phyloP scores from a whole-genome alignment of 2,888 invertebrate species.

The Pemphredon lugubris region DNA sequence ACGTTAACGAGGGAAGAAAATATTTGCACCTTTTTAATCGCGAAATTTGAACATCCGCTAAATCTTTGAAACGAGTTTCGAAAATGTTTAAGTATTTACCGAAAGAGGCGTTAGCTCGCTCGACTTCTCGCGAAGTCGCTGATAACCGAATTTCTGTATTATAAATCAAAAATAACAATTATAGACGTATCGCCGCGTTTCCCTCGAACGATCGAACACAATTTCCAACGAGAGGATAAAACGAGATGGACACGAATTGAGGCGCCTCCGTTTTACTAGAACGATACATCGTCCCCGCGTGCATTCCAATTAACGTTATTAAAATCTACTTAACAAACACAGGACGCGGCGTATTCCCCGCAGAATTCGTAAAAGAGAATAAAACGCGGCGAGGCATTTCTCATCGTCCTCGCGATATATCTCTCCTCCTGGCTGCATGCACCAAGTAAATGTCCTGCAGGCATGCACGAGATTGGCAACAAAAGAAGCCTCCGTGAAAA shows the following conservation, averaged over 20 bases:
- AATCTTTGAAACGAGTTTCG: too few relatives aligned
- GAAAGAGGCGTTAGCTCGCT: not conserved
- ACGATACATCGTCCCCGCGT: not conserved
- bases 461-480: constrained; percentile 8
- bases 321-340: not conserved
- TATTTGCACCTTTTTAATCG: too few relatives aligned
- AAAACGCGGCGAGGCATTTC: not conserved
- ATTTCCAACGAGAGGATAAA: too few relatives aligned
- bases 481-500: constrained; percentile 22
- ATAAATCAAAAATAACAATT: too few relatives aligned
- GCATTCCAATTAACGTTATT: not conserved
- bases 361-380: constrained; percentile 3
- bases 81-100: not conserved
- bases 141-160: too few relatives aligned
- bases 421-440: not conserved
- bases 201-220: too few relatives aligned
- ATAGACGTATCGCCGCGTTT: too few relatives aligned
- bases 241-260: too few relatives aligned
- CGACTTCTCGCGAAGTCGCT: too few relatives aligned
- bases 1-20: not conserved
- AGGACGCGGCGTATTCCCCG: not conserved
- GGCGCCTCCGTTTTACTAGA: too few relatives aligned
- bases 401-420: not conserved
- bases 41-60: too few relatives aligned
- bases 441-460: constrained; percentile 2